Evolutionary conservation across 2,888 invertebrate species (phyloP).

Genomic region (Meta bourneti): DNA sequence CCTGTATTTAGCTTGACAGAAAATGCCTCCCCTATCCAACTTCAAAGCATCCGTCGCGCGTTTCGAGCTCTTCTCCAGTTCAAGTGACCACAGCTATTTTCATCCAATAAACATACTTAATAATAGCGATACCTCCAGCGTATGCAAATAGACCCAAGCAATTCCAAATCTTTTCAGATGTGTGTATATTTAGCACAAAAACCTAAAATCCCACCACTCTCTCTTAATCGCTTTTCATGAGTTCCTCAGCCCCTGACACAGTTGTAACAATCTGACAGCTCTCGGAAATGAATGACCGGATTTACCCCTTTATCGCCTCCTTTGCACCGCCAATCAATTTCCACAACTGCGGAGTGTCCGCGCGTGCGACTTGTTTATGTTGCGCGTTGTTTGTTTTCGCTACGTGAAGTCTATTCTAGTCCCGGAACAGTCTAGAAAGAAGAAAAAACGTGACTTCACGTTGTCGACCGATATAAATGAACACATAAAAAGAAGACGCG

Average conservation of each 20-base stretch:
- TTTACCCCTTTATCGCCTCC: background rate
- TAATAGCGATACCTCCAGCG: too few species aligned
- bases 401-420: background rate
- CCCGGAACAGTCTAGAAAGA: background rate
- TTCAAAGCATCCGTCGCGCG: too few species aligned
- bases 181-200: background rate
- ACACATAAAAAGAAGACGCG: background rate
- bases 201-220: background rate
- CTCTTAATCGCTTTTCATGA: background rate
- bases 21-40: background rate
- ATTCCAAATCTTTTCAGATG: background rate
- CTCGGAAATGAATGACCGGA: background rate
- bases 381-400: background rate
- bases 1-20: background rate
- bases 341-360: background rate
- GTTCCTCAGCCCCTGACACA: slow-evolving; percentile 34
- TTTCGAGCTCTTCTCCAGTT: background rate
- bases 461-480: slow-evolving; percentile 11
- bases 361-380: background rate
- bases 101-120: too few species aligned
- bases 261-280: slow-evolving; percentile 1
- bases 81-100: background rate
- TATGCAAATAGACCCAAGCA: too few species aligned
- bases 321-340: background rate
- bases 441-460: slow-evolving; percentile 27